These are phyloP conservation scores for Crotalus viridis DNA, from an alignment of 2,113 vertebrate genomes.

Conservation along the genomic window DNA sequence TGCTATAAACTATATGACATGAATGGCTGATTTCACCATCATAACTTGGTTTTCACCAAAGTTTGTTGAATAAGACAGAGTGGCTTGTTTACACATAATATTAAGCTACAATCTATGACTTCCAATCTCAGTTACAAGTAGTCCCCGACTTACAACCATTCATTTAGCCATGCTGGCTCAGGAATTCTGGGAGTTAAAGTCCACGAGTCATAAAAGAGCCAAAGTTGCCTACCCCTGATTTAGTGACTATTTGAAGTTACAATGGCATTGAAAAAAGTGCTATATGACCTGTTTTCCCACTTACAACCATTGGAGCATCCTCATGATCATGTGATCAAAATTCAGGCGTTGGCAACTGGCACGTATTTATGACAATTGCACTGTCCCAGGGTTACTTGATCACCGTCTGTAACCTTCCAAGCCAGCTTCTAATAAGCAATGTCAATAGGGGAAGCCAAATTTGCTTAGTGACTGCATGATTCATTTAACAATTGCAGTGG, in stretches of 20 bases:
- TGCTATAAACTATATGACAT: not conserved
- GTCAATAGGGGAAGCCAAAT: not conserved
- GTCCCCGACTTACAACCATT: not conserved
- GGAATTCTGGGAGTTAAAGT: no score
- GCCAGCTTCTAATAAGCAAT: not conserved
- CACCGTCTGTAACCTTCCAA: not conserved
- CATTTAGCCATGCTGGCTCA: not conserved
- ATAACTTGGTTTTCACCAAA: not conserved
- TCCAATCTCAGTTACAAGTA: not conserved
- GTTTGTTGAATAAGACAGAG: not conserved
- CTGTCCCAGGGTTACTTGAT: not conserved
- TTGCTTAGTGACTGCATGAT: not conserved
- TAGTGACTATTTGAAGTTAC: not conserved
- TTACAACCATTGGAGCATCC: not conserved
- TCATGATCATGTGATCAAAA: not conserved
- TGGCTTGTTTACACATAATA: not conserved
- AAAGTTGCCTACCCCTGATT: not conserved
- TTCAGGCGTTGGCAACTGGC: not conserved
- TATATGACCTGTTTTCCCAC: not conserved
- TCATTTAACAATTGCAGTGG: not conserved
- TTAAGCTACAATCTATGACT: not conserved
- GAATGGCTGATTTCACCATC: not conserved
- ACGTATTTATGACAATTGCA: not conserved
- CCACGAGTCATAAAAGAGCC: no score
- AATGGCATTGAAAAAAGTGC: not conserved